These are phyloP conservation scores for Albula glossodonta DNA, from an alignment of 2,113 vertebrate species.

Conservation along the genomic window DNA sequence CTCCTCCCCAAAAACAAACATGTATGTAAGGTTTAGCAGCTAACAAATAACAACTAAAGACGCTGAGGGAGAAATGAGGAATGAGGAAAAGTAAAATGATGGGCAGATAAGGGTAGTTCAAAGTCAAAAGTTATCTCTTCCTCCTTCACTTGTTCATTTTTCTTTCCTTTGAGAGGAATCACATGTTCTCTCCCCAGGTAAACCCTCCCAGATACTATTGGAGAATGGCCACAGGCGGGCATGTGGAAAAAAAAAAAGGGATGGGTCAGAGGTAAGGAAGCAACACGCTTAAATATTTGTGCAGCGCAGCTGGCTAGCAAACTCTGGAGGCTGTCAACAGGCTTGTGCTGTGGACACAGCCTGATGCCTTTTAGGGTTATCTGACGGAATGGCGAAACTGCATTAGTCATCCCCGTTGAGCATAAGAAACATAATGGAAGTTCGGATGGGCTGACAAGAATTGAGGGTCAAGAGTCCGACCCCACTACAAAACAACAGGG, in stretches of 20 bases:
- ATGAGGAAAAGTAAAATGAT: neutral
- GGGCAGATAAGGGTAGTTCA: neutral
- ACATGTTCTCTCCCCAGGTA: neutral
- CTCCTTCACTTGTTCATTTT: neutral
- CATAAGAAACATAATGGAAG: neutral
- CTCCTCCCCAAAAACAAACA: neutral
- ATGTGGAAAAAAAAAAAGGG: neutral
- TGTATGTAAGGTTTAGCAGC: neutral
- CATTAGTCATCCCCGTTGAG: neutral
- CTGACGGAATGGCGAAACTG: neutral
- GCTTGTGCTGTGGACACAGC: neutral
- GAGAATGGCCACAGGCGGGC: no score
- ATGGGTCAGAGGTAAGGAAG: neutral
- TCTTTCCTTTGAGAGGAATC: neutral
- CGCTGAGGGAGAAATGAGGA: no score
- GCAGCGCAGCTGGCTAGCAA: neutral
- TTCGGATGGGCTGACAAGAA: neutral
- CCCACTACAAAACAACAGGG: neutral
- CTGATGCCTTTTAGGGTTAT: neutral
- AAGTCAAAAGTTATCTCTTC: neutral
- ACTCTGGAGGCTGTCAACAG: neutral
- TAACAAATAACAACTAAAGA: neutral
- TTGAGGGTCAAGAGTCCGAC: neutral
- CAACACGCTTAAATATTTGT: constrained; percentile 1
- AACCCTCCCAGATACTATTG: neutral